These are phyloP conservation scores for Periparus ater DNA, from an alignment of 2,797 vertebrate genomes.

Conservation along the genomic window DNA sequence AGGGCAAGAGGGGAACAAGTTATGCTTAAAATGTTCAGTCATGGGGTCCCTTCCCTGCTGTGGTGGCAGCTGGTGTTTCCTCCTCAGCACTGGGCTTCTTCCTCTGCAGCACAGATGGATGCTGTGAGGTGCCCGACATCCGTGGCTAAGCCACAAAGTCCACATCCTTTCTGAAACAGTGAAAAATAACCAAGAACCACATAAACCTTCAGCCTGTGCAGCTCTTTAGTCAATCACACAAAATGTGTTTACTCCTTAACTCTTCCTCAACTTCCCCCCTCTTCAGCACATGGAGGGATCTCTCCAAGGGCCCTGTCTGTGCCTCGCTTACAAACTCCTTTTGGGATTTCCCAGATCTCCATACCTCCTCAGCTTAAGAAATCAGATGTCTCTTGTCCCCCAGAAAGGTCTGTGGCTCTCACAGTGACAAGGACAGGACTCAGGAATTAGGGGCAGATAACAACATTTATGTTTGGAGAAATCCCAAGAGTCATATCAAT, in stretches of 20 bases:
- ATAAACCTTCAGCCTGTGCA: background rate
- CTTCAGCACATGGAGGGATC: background rate
- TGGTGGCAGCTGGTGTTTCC: background rate
- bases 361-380: background rate
- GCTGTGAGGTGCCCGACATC: background rate
- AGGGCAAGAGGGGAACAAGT: background rate
- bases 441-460: background rate
- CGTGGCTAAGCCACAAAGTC: background rate
- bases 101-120: background rate
- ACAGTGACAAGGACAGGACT: background rate
- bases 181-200: background rate
- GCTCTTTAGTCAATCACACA: background rate
- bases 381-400: background rate
- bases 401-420: background rate
- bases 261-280: background rate
- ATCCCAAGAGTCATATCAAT: background rate
- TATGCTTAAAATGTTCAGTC: background rate
- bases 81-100: background rate
- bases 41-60: background rate
- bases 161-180: background rate
- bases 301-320: background rate
- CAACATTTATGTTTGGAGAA: accelerated
- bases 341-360: background rate
- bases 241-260: background rate
- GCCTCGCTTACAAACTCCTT: background rate